phyloP scores from a whole-genome alignment of 2,797 vertebrate species.

The Sebastes steindachneri region DNA sequence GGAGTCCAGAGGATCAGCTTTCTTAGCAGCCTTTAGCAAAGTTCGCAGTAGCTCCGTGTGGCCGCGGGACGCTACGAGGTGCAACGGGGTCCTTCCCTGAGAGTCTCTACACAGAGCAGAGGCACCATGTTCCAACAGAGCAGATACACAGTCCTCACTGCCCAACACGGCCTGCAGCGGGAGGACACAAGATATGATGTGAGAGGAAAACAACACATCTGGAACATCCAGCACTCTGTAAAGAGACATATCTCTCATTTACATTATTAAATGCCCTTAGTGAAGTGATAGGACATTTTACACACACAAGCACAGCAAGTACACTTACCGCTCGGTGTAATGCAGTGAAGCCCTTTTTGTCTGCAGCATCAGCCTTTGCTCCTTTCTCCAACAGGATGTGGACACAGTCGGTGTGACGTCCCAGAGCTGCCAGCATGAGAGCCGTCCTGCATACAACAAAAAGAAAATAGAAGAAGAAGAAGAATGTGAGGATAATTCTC shows the following conservation, averaged over 20 bases:
- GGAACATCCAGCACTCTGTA: not conserved
- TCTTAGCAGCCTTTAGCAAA: slow-evolving; percentile 88
- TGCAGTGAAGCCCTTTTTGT: slow-evolving; percentile 91
- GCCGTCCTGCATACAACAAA: slow-evolving; percentile 84
- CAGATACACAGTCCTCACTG: slow-evolving; percentile 90
- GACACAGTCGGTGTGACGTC: slow-evolving; percentile 91
- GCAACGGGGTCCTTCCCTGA: slow-evolving; percentile 91
- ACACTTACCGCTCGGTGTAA: slow-evolving; percentile 87
- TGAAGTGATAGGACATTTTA: not conserved
- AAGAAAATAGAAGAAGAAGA: not conserved
- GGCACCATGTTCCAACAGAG: slow-evolving; percentile 93
- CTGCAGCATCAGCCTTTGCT: slow-evolving; percentile 89
- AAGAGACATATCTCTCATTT: not conserved
- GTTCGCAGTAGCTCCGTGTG: slow-evolving; percentile 86
- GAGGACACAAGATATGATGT: not conserved
- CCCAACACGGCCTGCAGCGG: slow-evolving; percentile 88
- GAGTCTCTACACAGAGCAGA: slow-evolving; percentile 92
- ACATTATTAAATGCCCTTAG: not conserved
- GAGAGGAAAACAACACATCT: not conserved
- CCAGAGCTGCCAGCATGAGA: slow-evolving; percentile 93
- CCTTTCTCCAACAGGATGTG: slow-evolving; percentile 96
- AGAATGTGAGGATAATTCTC: not conserved
- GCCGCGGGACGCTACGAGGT: slow-evolving; percentile 91
- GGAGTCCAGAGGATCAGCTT: slow-evolving; percentile 89
- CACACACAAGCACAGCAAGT: not conserved